These are phyloP conservation scores for Drosophila lacertosa DNA, from an alignment of 1,140 invertebrate genomes.

Conservation along the genomic window DNA sequence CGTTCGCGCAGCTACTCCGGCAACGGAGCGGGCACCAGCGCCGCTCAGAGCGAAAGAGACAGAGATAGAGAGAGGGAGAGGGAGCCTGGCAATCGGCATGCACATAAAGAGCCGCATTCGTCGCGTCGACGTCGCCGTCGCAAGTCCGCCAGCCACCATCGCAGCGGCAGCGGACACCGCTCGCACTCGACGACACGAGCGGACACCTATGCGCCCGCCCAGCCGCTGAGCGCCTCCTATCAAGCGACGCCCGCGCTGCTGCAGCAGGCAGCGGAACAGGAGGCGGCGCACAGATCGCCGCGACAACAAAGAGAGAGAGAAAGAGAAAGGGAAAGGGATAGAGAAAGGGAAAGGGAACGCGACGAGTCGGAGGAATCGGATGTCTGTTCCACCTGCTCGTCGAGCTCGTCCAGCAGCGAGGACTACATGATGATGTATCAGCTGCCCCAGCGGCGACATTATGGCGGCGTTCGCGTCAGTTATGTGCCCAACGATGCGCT, in stretches of 20 bases:
- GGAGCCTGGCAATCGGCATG: slow-evolving; percentile 46
- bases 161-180: slow-evolving; percentile 71
- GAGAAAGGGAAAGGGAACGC: slow-evolving; percentile 47
- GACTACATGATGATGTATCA: slow-evolving; percentile 93
- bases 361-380: slow-evolving; percentile 87
- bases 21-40: slow-evolving; percentile 73
- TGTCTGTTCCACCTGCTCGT: slow-evolving; percentile 94
- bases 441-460: slow-evolving; percentile 91
- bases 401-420: slow-evolving; percentile 89
- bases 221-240: slow-evolving; percentile 77
- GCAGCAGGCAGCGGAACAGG: slow-evolving; percentile 42
- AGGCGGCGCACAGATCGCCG: slow-evolving; percentile 18
- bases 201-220: slow-evolving; percentile 74
- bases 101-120: slow-evolving; percentile 50
- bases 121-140: slow-evolving; percentile 69
- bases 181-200: slow-evolving; percentile 79
- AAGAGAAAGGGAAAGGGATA: slow-evolving; percentile 29
- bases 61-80: slow-evolving; percentile 26
- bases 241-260: slow-evolving; percentile 66
- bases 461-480: slow-evolving; percentile 93
- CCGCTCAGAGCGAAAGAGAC: slow-evolving; percentile 32
- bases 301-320: slow-evolving; percentile 35
- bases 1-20: slow-evolving; percentile 81
- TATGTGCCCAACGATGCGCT: slow-evolving; percentile 95
- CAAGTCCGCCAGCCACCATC: slow-evolving; percentile 70